A percentile compares a stretch with the other conserved stretches of the same genome.
These are phyloP conservation scores for Escarpia spicata DNA, from an alignment of 2,888 invertebrate genomes.

Conservation along the genomic window DNA sequence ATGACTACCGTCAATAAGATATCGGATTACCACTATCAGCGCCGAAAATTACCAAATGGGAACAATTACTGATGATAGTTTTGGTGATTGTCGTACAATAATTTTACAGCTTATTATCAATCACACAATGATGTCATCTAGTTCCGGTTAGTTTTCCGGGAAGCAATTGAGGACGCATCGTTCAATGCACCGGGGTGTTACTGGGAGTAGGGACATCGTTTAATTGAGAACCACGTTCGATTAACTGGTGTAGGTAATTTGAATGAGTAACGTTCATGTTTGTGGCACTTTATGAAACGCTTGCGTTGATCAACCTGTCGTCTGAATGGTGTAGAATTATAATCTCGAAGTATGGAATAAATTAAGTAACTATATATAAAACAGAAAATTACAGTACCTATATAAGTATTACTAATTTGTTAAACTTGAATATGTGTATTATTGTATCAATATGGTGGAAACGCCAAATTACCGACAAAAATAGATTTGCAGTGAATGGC, in stretches of 20 bases:
- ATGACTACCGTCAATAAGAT: neutral
- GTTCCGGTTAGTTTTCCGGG: neutral
- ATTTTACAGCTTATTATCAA: neutral
- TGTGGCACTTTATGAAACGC: neutral
- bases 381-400: too few species aligned
- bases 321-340: neutral
- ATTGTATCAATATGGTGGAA: too few species aligned
- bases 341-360: neutral
- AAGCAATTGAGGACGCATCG: neutral
- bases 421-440: too few species aligned
- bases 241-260: neutral
- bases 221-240: neutral
- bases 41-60: neutral
- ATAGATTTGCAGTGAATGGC: neutral
- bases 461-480: too few species aligned
- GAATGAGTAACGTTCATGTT: neutral
- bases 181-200: neutral
- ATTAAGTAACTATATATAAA: neutral
- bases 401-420: too few species aligned
- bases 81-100: neutral
- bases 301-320: neutral
- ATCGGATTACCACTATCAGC: neutral
- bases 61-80: neutral
- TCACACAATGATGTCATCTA: neutral
- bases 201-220: neutral